Evolutionary conservation across 2,888 invertebrate genomes (phyloP).

Genomic region (Polyommatus iphigenia): DNA sequence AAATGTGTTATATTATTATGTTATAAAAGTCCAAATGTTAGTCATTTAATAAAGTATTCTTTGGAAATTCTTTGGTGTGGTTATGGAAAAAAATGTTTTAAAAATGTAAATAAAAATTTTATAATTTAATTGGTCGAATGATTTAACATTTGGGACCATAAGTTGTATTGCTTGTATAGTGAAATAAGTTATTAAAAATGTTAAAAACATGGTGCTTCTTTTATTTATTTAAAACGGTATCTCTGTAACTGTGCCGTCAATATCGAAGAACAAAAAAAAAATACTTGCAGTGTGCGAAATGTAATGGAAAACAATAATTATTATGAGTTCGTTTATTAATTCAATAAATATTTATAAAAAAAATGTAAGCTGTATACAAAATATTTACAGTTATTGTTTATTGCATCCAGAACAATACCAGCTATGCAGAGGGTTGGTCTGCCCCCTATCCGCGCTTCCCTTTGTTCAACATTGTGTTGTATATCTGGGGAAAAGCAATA

Average conservation of each 20-base stretch:
- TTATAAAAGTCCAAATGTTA: conserved; percentile 32
- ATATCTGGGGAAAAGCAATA: conserved; percentile 45
- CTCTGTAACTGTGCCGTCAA: too few relatives aligned
- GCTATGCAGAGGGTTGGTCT: neutral
- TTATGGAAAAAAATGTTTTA: conserved; percentile 24
- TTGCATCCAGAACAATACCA: too few relatives aligned
- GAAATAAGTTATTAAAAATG: conserved; percentile 36
- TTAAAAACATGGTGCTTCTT: conserved; percentile 18
- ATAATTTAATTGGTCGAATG: conserved; percentile 37
- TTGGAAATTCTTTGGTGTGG: conserved; percentile 20
- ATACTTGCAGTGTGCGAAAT: too few relatives aligned
- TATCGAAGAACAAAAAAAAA: too few relatives aligned
- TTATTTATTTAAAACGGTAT: neutral
- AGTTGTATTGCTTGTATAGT: conserved; percentile 34
- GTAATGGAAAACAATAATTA: neutral
- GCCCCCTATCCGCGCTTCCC: neutral
- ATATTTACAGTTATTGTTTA: neutral
- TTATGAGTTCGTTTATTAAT: neutral
- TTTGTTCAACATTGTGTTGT: conserved; percentile 50
- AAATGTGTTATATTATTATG: conserved; percentile 24
- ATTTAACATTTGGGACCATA: conserved; percentile 38
- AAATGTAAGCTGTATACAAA: neutral
- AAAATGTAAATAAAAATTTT: conserved; percentile 28
- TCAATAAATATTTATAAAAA: neutral
- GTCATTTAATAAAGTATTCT: conserved; percentile 12